Evolutionary conservation across 2,888 invertebrate genomes (phyloP).

Genomic region (Synergus itoensis): DNA sequence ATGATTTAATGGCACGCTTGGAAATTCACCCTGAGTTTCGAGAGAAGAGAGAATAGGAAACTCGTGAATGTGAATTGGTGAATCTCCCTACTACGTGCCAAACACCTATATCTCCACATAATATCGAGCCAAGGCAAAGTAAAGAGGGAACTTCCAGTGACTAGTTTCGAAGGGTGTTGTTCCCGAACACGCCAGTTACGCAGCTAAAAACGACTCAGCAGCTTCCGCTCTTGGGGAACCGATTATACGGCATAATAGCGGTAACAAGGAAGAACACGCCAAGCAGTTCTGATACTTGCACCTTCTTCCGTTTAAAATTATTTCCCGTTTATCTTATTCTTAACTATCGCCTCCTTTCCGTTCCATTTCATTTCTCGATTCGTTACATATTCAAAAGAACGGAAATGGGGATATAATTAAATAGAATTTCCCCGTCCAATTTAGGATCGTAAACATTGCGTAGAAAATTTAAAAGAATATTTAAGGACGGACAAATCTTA

Average conservation of each 20-base stretch:
- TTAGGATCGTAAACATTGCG: background rate
- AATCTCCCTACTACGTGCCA: slow-evolving; percentile 22
- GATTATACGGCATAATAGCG: background rate
- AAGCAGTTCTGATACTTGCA: background rate
- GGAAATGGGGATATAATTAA: background rate
- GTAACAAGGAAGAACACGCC: slow-evolving; percentile 18
- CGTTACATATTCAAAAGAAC: background rate
- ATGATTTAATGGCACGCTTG: slow-evolving; percentile 25
- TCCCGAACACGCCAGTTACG: slow-evolving; percentile 30
- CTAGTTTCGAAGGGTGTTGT: slow-evolving; percentile 22
- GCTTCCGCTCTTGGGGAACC: slow-evolving; percentile 29
- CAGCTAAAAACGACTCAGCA: slow-evolving; percentile 38
- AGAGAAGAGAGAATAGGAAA: background rate
- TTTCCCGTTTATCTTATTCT: slow-evolving; percentile 29
- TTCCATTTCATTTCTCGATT: slow-evolving; percentile 13
- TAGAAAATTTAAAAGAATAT: background rate
- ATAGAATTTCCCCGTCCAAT: slow-evolving; percentile 3
- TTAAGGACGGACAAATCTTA: background rate
- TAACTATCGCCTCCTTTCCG: slow-evolving; percentile 15
- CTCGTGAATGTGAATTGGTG: slow-evolving; percentile 2
- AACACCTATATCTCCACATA: slow-evolving; percentile 14
- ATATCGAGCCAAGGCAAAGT: background rate
- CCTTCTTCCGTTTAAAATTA: background rate
- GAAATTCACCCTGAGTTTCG: slow-evolving; percentile 4
- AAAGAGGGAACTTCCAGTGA: slow-evolving; percentile 11